Conservation (phyloP, 2,888 invertebrate genomes). For the Cetonia aurata region DNA sequence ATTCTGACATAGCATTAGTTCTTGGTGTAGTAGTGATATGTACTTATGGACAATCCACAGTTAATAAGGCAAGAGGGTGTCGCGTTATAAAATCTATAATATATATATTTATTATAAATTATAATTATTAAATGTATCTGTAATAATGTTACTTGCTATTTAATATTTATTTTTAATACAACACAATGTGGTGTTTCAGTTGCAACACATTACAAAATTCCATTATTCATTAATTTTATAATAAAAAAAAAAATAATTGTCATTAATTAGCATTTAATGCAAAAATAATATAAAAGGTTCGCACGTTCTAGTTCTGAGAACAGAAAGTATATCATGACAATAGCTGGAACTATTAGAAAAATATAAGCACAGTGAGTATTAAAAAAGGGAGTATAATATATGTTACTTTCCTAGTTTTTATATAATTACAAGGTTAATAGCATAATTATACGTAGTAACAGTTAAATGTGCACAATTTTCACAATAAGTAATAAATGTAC, state of each 20-base stretch:
- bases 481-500: not conserved
- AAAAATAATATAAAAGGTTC: constrained; percentile 19
- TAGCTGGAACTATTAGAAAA: constrained; percentile 28
- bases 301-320: constrained; percentile 32
- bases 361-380: constrained; percentile 14
- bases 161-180: too few species aligned
- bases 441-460: constrained; percentile 26
- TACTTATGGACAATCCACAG: too few species aligned
- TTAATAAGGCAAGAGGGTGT: too few species aligned
- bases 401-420: constrained; percentile 19
- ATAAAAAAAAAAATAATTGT: constrained; percentile 12
- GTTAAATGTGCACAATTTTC: constrained; percentile 28
- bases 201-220: too few species aligned
- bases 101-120: too few species aligned
- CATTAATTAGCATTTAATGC: constrained; percentile 22
- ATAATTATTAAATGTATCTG: too few species aligned
- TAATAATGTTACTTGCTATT: too few species aligned
- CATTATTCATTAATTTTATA: not conserved
- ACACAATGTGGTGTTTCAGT: too few species aligned
- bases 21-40: too few species aligned
- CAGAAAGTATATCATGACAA: constrained; percentile 24
- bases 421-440: constrained; percentile 41
- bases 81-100: too few species aligned
- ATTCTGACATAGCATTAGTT: too few species aligned
- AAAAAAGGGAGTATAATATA: constrained; percentile 10